A percentile compares a stretch with the other conserved stretches of the same genome.
Evolutionary conservation across 2,797 vertebrate species (phyloP).

Genomic region (Sebastes oblongus): DNA sequence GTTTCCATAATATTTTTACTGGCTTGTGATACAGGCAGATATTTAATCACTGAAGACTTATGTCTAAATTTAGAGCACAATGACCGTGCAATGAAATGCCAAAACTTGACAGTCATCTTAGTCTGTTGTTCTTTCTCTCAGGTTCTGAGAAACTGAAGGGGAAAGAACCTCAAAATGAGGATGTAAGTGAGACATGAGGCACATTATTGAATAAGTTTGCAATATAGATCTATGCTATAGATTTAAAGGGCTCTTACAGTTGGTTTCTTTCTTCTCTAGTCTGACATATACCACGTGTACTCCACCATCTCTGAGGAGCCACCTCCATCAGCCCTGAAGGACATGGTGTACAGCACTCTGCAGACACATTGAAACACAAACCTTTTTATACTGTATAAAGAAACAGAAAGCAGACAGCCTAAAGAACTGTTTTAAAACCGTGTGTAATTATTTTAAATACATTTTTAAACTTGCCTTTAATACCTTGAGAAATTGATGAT

Average conservation of each 20-base stretch:
- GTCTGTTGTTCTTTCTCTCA: background rate
- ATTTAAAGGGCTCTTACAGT: background rate
- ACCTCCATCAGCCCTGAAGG: background rate
- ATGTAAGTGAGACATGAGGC: background rate
- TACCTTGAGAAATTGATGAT: background rate
- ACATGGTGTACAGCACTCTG: background rate
- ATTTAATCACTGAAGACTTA: background rate
- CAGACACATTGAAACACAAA: background rate
- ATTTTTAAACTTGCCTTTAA: background rate
- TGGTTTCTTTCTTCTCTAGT: conserved; percentile 17
- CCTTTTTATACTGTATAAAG: background rate
- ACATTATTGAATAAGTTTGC: background rate
- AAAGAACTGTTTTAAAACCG: background rate
- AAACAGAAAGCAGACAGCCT: background rate
- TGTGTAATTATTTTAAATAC: background rate
- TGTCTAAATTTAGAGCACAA: background rate
- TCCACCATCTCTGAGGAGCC: conserved; percentile 14
- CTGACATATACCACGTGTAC: conserved; percentile 32
- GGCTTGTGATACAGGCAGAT: background rate
- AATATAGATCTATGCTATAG: too few species aligned
- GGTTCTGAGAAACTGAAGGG: accelerated
- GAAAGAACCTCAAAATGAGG: background rate
- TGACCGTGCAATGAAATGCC: background rate
- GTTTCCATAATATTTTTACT: background rate
- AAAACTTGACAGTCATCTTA: background rate